Evolutionary conservation across 2,113 vertebrate species (phyloP), one percentile per base, ranked within the genome.

Genomic region (Oryzias curvinotus): DNA sequence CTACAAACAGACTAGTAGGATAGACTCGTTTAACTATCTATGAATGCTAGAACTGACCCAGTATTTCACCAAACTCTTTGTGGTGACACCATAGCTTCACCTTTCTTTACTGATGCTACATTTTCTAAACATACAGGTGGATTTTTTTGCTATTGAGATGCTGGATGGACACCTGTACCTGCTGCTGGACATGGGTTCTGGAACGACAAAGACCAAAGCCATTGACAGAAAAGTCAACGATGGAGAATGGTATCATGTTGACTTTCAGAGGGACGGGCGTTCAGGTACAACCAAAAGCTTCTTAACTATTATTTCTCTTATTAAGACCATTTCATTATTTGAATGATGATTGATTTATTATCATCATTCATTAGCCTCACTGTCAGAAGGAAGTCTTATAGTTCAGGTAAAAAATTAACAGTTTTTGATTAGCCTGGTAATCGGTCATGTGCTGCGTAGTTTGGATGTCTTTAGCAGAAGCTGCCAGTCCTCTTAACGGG

Each of bases 81-180:
- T 36, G 36, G 10, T 36, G 8, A 12, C 36, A 36, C 36, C 36
- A 36, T 12, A 36, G 8, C 36, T 1, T 1, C 7, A 12, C 36
- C 8, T 3, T 12, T 36, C 10, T 36, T 36, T 64, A 25, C 51
- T 72, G 58, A 77, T 28, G 16, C 0, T 51, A 19, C 25, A 2
- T 65, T 45, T 52, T 43, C 48, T 53, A 12, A 62, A 53, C 30
- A 14, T 42, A 16, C 77, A 90, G 89, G 89, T 98, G 73, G 97
- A 98, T 73, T 98, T 98, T 82, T 98, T 98, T 84, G 97, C 97
- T 43, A 98, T 98, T 61, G 97, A 98, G 78, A 98, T 98, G 95
- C 92, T 98, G 44, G 97, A 98, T 44, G 97, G 97, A 0, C 96
- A 98, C 76, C 91, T 98, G 65, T 98, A 97, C 84, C 84, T 98